These are phyloP conservation scores for Notarius quadriscutis DNA, from an alignment of 2,113 vertebrate genomes.

Conservation along the genomic window DNA sequence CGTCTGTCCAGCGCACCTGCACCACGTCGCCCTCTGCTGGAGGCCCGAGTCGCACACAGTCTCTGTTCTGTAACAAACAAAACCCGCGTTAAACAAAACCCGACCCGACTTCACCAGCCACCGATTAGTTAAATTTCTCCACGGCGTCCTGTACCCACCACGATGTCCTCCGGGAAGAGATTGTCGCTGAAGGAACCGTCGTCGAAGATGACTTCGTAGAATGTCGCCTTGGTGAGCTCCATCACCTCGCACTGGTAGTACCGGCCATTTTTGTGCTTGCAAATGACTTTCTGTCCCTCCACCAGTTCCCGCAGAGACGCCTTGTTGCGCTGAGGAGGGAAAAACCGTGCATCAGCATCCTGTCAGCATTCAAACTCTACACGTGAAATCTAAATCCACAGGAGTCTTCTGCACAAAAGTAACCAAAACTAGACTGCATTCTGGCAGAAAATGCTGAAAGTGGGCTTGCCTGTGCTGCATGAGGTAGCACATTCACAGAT, in stretches of 20 bases:
- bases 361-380: not conserved
- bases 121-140: not conserved
- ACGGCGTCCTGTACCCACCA: constrained; percentile 70
- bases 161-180: constrained; percentile 95
- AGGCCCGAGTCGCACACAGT: constrained; percentile 86
- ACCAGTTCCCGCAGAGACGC: constrained; percentile 81
- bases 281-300: constrained; percentile 88
- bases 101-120: not conserved
- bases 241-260: constrained; percentile 95
- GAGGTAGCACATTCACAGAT: too few species aligned
- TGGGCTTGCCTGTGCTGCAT: too few species aligned
- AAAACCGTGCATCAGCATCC: not conserved
- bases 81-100: not conserved
- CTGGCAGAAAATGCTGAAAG: too few species aligned
- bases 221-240: constrained; percentile 89
- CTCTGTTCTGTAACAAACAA: constrained; percentile 79
- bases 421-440: too few species aligned
- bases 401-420: too few species aligned
- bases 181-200: constrained; percentile 98
- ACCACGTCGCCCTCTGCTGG: constrained; percentile 86
- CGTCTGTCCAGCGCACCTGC: constrained; percentile 96
- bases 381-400: too few species aligned
- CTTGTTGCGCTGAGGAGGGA: constrained; percentile 76
- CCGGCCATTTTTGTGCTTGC: constrained; percentile 91
- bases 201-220: constrained; percentile 96